A percentile compares a stretch with the other conserved stretches of the same genome.
phyloP scores from a whole-genome alignment of 2,888 invertebrate species.

The Boloria selene region DNA sequence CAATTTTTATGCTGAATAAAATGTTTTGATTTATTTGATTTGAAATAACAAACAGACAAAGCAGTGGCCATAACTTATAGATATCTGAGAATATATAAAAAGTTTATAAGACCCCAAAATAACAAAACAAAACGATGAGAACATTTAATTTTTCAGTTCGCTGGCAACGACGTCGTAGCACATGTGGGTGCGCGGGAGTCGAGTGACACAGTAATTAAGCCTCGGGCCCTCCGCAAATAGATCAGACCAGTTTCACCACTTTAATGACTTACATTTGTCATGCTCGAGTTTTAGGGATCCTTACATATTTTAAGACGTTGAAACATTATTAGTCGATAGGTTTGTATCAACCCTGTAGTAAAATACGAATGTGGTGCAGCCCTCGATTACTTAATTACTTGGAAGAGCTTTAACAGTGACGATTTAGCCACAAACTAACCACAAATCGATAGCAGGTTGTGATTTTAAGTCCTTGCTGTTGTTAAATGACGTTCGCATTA shows the following conservation, averaged over 20 bases:
- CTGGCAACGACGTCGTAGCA: background rate
- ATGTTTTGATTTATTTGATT: too few relatives aligned
- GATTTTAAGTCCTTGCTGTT: background rate
- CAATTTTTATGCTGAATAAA: too few relatives aligned
- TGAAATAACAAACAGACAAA: too few relatives aligned
- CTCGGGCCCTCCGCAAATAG: conserved; percentile 34
- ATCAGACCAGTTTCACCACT: conserved; percentile 19
- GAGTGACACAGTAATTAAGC: conserved; percentile 45
- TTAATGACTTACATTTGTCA: conserved; percentile 33
- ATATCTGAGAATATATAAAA: too few relatives aligned
- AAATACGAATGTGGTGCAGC: background rate
- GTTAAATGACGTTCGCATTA: too few relatives aligned
- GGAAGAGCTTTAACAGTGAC: background rate
- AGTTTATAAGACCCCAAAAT: background rate
- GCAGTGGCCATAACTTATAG: too few relatives aligned
- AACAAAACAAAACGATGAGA: conserved; percentile 4
- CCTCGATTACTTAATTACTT: background rate
- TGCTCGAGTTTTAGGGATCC: conserved; percentile 13
- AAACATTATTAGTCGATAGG: background rate
- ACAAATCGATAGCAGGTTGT: background rate
- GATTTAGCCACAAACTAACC: conserved; percentile 2
- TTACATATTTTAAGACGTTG: conserved; percentile 3
- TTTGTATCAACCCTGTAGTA: too few relatives aligned
- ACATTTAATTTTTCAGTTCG: conserved; percentile 5
- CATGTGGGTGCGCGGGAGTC: conserved; percentile 44